phyloP scores from a whole-genome alignment of 2,888 invertebrate genomes.

The Ophion obscuratus region DNA sequence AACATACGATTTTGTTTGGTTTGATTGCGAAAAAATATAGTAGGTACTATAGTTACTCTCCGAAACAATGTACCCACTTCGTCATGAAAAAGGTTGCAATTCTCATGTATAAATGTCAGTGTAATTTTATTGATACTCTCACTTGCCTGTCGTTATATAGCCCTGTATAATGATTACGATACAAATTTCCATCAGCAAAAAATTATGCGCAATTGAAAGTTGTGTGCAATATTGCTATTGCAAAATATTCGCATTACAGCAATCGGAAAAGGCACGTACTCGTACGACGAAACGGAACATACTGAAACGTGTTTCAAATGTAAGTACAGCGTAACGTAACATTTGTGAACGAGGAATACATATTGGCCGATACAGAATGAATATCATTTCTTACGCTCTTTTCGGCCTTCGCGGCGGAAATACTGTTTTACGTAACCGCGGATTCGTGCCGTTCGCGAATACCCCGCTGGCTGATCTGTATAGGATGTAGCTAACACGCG shows the following conservation, averaged over 20 bases:
- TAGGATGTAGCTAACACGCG: conserved; percentile 6
- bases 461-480: not conserved
- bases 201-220: not conserved
- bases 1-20: too few species aligned
- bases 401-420: conserved; percentile 5
- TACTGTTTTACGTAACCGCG: conserved; percentile 37
- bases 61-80: too few species aligned
- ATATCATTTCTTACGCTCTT: not conserved
- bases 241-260: not conserved
- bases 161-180: not conserved
- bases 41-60: too few species aligned
- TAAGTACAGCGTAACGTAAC: not conserved
- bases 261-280: not conserved
- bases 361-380: conserved; percentile 17
- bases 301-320: not conserved
- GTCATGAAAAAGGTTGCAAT: too few species aligned
- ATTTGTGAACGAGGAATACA: conserved; percentile 13
- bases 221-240: not conserved
- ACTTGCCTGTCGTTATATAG: too few species aligned
- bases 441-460: conserved; percentile 8
- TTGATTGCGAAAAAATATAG: too few species aligned
- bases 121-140: too few species aligned
- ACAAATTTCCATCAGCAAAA: not conserved
- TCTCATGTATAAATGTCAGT: too few species aligned
- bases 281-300: too few species aligned